Conservation (phyloP, 2,797 vertebrate species). For the Chromobotia macracanthus region DNA sequence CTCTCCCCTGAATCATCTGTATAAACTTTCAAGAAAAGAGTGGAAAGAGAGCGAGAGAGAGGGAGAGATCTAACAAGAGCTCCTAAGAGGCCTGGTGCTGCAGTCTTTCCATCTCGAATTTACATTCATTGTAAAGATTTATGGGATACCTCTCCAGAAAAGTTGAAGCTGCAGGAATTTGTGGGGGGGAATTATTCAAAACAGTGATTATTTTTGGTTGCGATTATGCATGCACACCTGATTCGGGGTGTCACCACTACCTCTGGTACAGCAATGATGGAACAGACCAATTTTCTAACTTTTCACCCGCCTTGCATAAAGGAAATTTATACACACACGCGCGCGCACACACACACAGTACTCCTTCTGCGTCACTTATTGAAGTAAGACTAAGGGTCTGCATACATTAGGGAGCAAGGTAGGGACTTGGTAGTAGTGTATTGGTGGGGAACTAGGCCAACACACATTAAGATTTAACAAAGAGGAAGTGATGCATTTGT, state of each 20-base stretch:
- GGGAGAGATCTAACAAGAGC: slow-evolving; percentile 63
- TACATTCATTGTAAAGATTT: slow-evolving; percentile 96
- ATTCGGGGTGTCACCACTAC: slow-evolving; percentile 92
- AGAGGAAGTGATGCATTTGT: slow-evolving; percentile 62
- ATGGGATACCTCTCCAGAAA: slow-evolving; percentile 90
- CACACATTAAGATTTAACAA: slow-evolving; percentile 64
- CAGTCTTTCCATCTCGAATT: slow-evolving; percentile 87
- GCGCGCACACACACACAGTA: slow-evolving; percentile 53
- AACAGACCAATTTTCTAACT: slow-evolving; percentile 92
- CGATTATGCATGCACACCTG: slow-evolving; percentile 97
- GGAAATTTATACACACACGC: too few species aligned
- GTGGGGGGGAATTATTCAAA: slow-evolving; percentile 91
- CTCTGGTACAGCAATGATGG: slow-evolving; percentile 87
- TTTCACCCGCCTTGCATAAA: slow-evolving; percentile 91
- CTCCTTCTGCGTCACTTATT: slow-evolving; percentile 69
- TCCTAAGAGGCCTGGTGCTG: slow-evolving; percentile 74
- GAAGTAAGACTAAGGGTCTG: slow-evolving; percentile 57
- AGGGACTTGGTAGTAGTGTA: slow-evolving; percentile 48
- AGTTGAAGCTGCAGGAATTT: slow-evolving; percentile 92
- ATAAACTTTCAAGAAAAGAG: slow-evolving; percentile 64
- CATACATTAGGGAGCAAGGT: slow-evolving; percentile 54
- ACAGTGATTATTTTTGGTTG: slow-evolving; percentile 94
- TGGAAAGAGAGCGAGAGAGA: slow-evolving; percentile 25
- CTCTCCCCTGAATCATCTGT: slow-evolving; percentile 65
- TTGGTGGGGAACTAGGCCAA: slow-evolving; percentile 59